Percentiles rank a stretch among this genome's conserved stretches.
Conservation (phyloP, 2,113 vertebrate genomes). For the Varanus komodoensis region DNA sequence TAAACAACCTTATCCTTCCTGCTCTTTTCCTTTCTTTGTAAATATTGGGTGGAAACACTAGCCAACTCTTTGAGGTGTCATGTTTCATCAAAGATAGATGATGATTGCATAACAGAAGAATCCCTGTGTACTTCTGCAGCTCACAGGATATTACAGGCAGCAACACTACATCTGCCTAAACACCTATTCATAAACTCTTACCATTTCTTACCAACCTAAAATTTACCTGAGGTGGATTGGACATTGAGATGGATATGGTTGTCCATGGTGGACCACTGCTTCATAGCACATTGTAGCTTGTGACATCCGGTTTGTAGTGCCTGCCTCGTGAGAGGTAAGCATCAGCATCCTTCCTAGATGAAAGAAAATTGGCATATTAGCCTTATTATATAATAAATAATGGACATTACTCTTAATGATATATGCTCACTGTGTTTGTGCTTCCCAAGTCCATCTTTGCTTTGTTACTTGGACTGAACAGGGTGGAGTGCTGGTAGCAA, state of each 20-base stretch:
- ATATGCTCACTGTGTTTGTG: neutral
- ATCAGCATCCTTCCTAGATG: neutral
- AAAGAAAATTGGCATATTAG: neutral
- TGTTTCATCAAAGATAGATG: neutral
- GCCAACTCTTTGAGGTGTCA: neutral
- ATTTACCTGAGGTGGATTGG: neutral
- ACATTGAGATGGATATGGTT: neutral
- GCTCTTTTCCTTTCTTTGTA: neutral
- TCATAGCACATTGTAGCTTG: neutral
- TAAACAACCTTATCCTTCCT: neutral
- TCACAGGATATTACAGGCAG: neutral
- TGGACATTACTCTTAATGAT: neutral
- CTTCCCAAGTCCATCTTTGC: neutral
- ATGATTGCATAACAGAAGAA: neutral
- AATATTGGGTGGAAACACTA: neutral
- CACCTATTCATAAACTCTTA: neutral
- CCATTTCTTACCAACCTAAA: neutral
- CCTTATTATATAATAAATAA: neutral
- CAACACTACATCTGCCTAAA: neutral
- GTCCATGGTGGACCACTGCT: neutral
- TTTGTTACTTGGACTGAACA: slow-evolving; percentile 30
- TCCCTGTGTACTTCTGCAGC: neutral
- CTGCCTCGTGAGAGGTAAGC: neutral
- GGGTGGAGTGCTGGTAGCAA: slow-evolving; percentile 36
- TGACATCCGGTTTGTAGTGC: neutral